A percentile compares a stretch with the other conserved stretches of the same genome.
These are phyloP conservation scores for Leptobrachium ailaonicum DNA, from an alignment of 2,113 vertebrate genomes.

Conservation along the genomic window DNA sequence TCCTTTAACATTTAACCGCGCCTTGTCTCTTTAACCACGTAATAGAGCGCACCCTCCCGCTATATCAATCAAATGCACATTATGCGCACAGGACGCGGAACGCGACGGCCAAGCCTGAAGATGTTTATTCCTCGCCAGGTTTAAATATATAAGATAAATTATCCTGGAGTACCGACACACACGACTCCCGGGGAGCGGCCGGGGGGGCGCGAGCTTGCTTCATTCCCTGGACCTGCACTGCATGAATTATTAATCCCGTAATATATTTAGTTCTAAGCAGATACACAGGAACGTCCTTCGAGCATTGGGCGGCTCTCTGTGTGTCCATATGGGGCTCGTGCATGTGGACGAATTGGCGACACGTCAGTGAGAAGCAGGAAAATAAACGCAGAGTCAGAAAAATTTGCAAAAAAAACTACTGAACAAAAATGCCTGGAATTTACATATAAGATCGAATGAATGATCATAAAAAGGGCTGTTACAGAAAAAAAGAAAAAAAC, in stretches of 20 bases:
- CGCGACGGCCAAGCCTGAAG: background rate
- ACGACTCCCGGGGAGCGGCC: background rate
- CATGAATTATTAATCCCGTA: constrained; percentile 1
- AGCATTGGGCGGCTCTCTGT: background rate
- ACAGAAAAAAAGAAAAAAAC: too few species aligned
- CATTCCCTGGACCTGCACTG: background rate
- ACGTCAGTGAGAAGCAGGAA: background rate
- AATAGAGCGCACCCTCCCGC: too few species aligned
- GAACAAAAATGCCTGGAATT: too few species aligned
- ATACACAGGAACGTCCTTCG: background rate
- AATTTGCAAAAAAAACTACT: background rate
- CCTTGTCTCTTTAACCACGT: too few species aligned
- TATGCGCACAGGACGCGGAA: background rate
- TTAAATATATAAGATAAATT: background rate
- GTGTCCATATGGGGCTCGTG: background rate
- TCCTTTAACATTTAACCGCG: too few species aligned
- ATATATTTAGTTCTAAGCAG: background rate
- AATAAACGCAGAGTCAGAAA: background rate
- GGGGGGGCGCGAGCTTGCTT: background rate
- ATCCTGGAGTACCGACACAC: background rate
- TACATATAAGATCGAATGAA: too few species aligned
- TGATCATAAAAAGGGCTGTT: too few species aligned
- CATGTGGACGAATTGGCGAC: too few species aligned
- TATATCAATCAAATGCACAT: background rate
- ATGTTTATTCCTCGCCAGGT: background rate